Evolutionary conservation across 2,113 vertebrate genomes (phyloP), one percentile per base, ranked within the genome.

Genomic region (Suricata suricatta): DNA sequence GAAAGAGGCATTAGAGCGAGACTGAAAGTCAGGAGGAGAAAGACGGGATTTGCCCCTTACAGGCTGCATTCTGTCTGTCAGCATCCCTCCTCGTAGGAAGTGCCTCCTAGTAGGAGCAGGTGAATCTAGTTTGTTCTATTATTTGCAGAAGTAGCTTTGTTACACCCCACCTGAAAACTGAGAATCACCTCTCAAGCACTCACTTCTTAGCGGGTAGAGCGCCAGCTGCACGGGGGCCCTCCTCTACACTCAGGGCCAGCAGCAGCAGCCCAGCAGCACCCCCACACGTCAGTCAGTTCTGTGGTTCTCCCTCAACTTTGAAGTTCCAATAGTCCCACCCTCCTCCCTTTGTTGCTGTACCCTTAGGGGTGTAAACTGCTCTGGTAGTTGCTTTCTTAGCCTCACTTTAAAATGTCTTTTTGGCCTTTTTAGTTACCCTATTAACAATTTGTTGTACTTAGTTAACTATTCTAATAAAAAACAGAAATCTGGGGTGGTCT

Each of bases 91-190:
- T 19, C 41, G 41, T 1, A 7, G 4, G 31, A n/a, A 44, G 19
- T 5, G 17, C 25, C 38, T 79, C 83, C 44, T 12, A 27, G n/a
- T n/a, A 41, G 64, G 12, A 44, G 29, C 1, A 31, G 35, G 31
- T 25, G 2, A 44, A 64, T 64, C 25, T 47, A 88, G 5, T 38
- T 41, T 54, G 15, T 57, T n/a, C 68, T n/a, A 31, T 8, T 50
- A 19, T 83, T 90, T 93, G 52, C 76, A 74, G 54, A 93, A 93
- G 52, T 57, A 47, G 11, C 47, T 84, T 89, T 86, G 21, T 44
- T 50, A 52, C 38, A 7, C 1, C 27, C 12, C 3, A 52, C 12
- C 44, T 68, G 12, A 1, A 69, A 25, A 38, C 13, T 21, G 27
- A 50, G 9, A 50, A 54, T 41, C 31, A 29, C 4, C 29, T 17